Conservation (phyloP, 2,888 invertebrate species). For the Tetanocera ferruginea region DNA sequence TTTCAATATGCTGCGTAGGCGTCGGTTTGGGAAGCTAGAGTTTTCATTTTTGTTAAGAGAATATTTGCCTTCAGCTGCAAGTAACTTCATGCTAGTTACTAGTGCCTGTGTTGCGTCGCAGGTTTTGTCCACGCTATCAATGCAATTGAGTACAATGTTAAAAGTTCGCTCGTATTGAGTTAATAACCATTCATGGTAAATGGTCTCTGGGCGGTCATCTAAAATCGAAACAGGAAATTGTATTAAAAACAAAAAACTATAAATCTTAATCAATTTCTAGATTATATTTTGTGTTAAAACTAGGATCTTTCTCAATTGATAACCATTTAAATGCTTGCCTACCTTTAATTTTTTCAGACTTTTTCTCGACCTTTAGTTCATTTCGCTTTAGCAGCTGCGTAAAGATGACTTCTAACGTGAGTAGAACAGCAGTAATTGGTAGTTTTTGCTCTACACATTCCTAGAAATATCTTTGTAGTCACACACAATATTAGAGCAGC, state of each 20-base stretch:
- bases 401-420: conserved; percentile 81
- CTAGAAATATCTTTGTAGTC: conserved; percentile 45
- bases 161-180: conserved; percentile 79
- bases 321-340: conserved; percentile 41
- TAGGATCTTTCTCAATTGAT: background rate
- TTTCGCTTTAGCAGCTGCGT: conserved; percentile 77
- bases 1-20: conserved; percentile 78
- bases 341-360: conserved; percentile 74
- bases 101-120: conserved; percentile 76
- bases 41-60: conserved; percentile 72
- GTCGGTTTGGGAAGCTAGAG: conserved; percentile 77
- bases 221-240: conserved; percentile 30
- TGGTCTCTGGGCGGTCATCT: conserved; percentile 74
- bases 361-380: conserved; percentile 75
- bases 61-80: conserved; percentile 79
- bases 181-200: conserved; percentile 78
- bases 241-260: background rate
- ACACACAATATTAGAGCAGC: no score
- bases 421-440: conserved; percentile 73
- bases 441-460: conserved; percentile 60
- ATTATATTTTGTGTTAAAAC: background rate
- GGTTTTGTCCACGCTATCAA: conserved; percentile 72
- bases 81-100: conserved; percentile 80
- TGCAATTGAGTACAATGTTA: conserved; percentile 73
- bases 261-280: background rate